Evolutionary conservation across 37 sponge, comb jelly and placozoan species (phyloP), one percentile per base, ranked within the genome.

Genomic region (Cliona cf. orientalis): DNA sequence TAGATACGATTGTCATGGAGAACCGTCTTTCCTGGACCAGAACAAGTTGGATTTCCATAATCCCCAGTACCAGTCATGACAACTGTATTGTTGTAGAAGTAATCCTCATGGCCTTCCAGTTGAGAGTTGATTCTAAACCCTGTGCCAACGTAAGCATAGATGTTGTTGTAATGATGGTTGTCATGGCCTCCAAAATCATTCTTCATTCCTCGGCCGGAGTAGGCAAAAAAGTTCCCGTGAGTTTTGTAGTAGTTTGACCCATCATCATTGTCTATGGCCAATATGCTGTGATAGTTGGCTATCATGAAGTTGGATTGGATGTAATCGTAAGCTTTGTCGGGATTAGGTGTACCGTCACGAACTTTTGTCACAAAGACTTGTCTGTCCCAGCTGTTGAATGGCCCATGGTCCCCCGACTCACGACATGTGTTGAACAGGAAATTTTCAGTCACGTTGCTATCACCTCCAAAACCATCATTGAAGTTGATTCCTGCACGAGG

Each of bases 381-480:
- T 19, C 92, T 75, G 73, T 91, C 92, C 89, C 89, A 91, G 42
- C 72, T 61, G 63, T 91, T 91, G 41, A 91, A 87, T 26, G 92
- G 92, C 22, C 92, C 92, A 56, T 91, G 89, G 59, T 82, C 88
- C 49, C 84, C 87, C 28, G 92, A 84, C 71, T 92, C 92, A 0
- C 92, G 78, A 21, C 84, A 84, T 2, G 68, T 45, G 64, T 92
- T 92, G 89, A 92, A 88, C 25, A 84, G n/a, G 26, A 92, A 72
- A 61, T 92, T 92, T 6, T 71, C 49, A 5, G 64, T 46, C 43
- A 91, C 69, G 58, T 41, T 42, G 34, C 71, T 78, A 23, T 71
- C 89, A 5, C 89, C 93, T 38, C 93, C 93, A 76, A 92, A 92
- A 0, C 93, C 93, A 57, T 92, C 89, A 76, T 92, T 93, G 71